Base-by-base conservation (phyloP, 2,888 invertebrate species). In the Trachelus troglodyta region DNA sequence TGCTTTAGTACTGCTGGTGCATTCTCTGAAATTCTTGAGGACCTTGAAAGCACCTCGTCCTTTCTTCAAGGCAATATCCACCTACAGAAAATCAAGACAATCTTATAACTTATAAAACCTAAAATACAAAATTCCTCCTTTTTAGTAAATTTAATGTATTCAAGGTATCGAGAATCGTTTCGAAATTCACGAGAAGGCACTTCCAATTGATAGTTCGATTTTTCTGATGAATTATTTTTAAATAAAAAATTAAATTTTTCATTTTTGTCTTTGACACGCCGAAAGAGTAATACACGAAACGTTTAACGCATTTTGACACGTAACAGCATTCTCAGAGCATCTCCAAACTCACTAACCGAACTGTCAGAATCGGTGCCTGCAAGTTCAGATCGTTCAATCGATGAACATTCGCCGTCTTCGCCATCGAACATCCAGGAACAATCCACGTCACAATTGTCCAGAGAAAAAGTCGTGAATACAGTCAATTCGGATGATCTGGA, bases 321-420 rank as follows among this genome's bases (percentile, higher is more conserved):
- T 12, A 71, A 12, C 71, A 71, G 34, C 71, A 15, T 33, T 71
- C 33, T 31, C 71, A 71, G 31, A 33, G 34, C 40, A 56, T 56
- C 31, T 30, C 31, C 33, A 71, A 31, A 15, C 71, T 71, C 31
- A 71, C 33, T 71, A 71, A 71, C 71, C 71, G 71, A 71, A 71
- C 71, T 30, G 34, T 71, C 33, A 12, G 34, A 71, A 71, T 71
- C 71, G 31, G 71, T 71, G 71, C 30, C 30, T 34, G 34, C 30
- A 15, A 12, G 71, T 71, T 71, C 31, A 23, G 40, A 23, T 34
- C 35, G 69, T 75, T 40, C 56, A 11, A 68, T 74, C 31, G 4
- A 76, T 74, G 1, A 76, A 69, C 12, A 73, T 76, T 71, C 76
- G 73, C 11, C 15, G 75, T 40, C 76, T 75, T 31, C 40, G 6